A percentile compares a stretch with the other conserved stretches of the same genome.
phyloP scores from a whole-genome alignment of 2,888 invertebrate genomes.

The Xanthorhoe designata region DNA sequence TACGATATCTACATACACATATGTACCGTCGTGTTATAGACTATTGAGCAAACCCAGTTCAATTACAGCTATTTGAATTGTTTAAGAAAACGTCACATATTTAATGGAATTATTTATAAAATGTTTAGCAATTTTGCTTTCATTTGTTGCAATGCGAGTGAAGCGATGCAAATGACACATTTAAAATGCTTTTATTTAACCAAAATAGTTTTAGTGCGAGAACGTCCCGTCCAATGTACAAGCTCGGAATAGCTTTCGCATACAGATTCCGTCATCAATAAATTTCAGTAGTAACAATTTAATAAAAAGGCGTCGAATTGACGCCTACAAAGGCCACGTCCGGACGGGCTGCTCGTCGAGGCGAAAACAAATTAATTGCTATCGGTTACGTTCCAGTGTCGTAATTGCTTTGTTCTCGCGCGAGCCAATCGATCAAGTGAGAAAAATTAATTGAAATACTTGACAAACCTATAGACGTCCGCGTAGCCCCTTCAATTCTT shows the following conservation, averaged over 20 bases:
- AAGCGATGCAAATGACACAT: neutral
- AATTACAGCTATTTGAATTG: neutral
- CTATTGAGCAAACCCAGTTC: neutral
- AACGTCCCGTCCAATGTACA: neutral
- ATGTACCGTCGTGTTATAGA: neutral
- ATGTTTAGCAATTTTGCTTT: neutral
- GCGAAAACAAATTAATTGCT: slow-evolving; percentile 84
- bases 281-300: slow-evolving; percentile 61
- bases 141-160: neutral
- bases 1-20: slow-evolving; percentile 9
- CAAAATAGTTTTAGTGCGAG: neutral
- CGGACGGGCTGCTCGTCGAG: slow-evolving; percentile 66
- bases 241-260: slow-evolving; percentile 12
- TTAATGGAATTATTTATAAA: neutral
- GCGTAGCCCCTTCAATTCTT: slow-evolving; percentile 42
- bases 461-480: slow-evolving; percentile 58
- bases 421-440: slow-evolving; percentile 76
- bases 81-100: neutral
- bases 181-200: neutral
- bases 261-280: slow-evolving; percentile 38
- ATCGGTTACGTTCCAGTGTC: slow-evolving; percentile 77
- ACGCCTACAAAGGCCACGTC: slow-evolving; percentile 71
- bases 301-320: slow-evolving; percentile 72
- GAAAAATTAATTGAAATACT: slow-evolving; percentile 81
- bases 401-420: slow-evolving; percentile 81